Evolutionary conservation across 2,797 vertebrate species (phyloP).

Genomic region (Fistularia commersonii): DNA sequence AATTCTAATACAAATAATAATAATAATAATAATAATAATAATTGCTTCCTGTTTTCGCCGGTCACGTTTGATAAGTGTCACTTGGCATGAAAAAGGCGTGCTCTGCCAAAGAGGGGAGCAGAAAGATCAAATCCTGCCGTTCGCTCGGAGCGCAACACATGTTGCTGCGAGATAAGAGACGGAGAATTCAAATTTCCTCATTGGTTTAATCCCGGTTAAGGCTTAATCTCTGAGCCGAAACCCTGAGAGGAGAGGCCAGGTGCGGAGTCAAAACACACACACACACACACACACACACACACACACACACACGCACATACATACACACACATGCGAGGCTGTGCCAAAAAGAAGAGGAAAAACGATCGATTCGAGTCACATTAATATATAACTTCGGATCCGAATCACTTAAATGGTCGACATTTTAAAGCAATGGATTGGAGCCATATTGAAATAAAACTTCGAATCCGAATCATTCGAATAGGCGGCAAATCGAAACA

Average conservation of each 20-base stretch:
- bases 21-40: conserved; percentile 31
- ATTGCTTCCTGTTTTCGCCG: conserved; percentile 58
- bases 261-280: conserved; percentile 49
- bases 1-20: too few species aligned
- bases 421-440: too few species aligned
- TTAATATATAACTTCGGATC: too few species aligned
- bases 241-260: conserved; percentile 55
- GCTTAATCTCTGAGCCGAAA: conserved; percentile 69
- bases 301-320: too few species aligned
- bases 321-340: conserved; percentile 27
- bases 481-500: too few species aligned
- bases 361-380: conserved; percentile 21
- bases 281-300: background rate
- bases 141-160: conserved; percentile 69
- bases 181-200: conserved; percentile 73
- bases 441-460: too few species aligned
- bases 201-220: conserved; percentile 74
- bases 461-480: too few species aligned
- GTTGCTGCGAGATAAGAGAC: conserved; percentile 70
- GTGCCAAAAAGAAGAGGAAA: conserved; percentile 59
- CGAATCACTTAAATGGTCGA: too few species aligned
- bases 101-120: conserved; percentile 63
- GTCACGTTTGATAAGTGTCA: conserved; percentile 71
- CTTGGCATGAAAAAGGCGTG: conserved; percentile 57
- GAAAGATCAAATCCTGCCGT: conserved; percentile 67